Evolutionary conservation across 2,888 invertebrate species (phyloP).

Genomic region (Pachydiplax longipennis): DNA sequence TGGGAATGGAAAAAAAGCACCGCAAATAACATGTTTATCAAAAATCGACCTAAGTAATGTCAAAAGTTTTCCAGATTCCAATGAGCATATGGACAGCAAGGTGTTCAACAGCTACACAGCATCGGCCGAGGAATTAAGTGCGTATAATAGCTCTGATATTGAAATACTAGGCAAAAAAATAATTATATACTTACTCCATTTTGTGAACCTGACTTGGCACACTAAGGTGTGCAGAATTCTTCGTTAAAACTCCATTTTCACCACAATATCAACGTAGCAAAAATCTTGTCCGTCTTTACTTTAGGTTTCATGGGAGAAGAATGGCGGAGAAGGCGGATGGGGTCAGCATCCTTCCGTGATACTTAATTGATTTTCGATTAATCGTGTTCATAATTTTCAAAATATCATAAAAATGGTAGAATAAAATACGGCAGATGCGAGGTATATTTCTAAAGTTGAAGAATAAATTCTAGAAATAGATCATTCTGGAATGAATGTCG

Average conservation of each 20-base stretch:
- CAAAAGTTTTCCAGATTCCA: too few relatives aligned
- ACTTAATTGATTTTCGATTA: not conserved
- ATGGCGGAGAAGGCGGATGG: slow-evolving; percentile 49
- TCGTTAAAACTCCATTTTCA: slow-evolving; percentile 79
- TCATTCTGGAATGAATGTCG: not conserved
- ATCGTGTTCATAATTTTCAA: too few relatives aligned
- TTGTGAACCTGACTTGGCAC: slow-evolving; percentile 70
- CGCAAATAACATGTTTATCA: too few relatives aligned
- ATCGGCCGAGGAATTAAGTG: too few relatives aligned
- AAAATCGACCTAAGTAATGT: too few relatives aligned
- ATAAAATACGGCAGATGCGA: too few relatives aligned
- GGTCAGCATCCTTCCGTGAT: not conserved
- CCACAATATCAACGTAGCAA: slow-evolving; percentile 64
- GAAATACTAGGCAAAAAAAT: not conserved
- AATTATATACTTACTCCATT: slow-evolving; percentile 71
- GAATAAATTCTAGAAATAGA: too few relatives aligned
- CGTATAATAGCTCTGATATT: not conserved
- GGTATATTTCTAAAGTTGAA: too few relatives aligned
- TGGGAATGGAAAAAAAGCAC: too few relatives aligned
- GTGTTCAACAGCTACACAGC: not conserved
- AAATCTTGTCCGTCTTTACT: slow-evolving; percentile 59
- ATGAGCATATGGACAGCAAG: not conserved
- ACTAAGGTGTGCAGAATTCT: slow-evolving; percentile 67
- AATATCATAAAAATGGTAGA: too few relatives aligned
- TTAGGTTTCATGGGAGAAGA: slow-evolving; percentile 58